phyloP scores from a whole-genome alignment of 2,888 invertebrate species.

The Malthinus seriepunctatus region DNA sequence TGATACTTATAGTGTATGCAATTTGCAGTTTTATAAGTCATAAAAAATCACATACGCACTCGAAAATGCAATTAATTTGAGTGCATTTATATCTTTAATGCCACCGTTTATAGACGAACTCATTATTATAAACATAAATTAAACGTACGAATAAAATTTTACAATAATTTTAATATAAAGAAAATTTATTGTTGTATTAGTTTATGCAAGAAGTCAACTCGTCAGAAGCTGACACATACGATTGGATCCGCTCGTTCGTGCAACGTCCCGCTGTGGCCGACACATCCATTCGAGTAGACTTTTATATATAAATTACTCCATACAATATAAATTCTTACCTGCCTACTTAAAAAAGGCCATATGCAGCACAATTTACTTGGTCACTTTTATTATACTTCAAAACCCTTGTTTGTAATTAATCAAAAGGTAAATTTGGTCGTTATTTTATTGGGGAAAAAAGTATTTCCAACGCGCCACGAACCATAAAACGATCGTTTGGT shows the following conservation, averaged over 20 bases:
- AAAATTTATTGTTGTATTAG: conserved; percentile 9
- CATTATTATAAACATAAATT: too few relatives aligned
- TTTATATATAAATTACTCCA: conserved; percentile 15
- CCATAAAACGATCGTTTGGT: too few relatives aligned
- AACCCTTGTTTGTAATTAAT: conserved; percentile 34
- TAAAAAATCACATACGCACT: too few relatives aligned
- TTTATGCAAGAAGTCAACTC: conserved; percentile 16
- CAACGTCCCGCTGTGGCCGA: conserved; percentile 42
- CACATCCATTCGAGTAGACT: conserved; percentile 42
- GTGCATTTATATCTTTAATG: too few relatives aligned
- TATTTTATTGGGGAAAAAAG: conserved; percentile 21
- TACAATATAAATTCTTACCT: conserved; percentile 18
- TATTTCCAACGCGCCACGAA: too few relatives aligned
- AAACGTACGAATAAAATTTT: background rate
- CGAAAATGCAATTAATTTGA: too few relatives aligned
- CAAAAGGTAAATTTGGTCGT: conserved; percentile 26
- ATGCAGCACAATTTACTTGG: conserved; percentile 20
- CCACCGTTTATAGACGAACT: too few relatives aligned
- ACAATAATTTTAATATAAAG: conserved; percentile 2
- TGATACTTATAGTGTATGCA: too few relatives aligned
- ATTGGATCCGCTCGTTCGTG: conserved; percentile 44
- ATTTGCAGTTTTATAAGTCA: too few relatives aligned
- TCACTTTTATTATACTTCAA: conserved; percentile 28
- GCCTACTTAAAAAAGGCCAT: conserved; percentile 12
- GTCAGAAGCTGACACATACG: conserved; percentile 45